Percentiles rank a stretch among this genome's conserved stretches.
phyloP scores from a whole-genome alignment of 1,140 invertebrate species.

The Penaeus indicus region DNA sequence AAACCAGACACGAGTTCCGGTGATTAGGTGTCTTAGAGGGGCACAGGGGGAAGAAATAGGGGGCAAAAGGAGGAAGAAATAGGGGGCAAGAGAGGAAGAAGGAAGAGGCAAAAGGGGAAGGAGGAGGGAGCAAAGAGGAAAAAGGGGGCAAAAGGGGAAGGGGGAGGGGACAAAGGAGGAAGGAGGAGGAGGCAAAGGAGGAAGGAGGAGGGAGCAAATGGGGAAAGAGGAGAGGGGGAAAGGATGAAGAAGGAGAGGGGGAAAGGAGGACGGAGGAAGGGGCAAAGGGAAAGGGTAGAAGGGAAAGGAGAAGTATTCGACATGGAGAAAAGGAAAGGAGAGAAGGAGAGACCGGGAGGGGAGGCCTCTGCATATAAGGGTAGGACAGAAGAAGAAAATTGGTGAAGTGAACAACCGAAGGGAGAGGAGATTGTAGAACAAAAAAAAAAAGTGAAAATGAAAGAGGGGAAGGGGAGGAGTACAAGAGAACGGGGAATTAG shows the following conservation, averaged over 20 bases:
- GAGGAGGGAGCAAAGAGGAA: not conserved
- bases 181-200: no score
- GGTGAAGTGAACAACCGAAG: not conserved
- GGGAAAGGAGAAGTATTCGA: not conserved
- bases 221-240: no score
- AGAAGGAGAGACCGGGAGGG: no score
- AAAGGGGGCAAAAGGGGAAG: not conserved
- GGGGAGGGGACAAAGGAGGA: no score
- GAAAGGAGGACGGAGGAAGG: not conserved
- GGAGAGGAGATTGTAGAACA: not conserved
- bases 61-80: not conserved
- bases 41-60: not conserved
- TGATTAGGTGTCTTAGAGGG: not conserved
- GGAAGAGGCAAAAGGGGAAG: not conserved
- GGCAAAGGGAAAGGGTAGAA: not conserved
- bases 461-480: not conserved
- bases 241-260: not conserved
- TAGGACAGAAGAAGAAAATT: not conserved
- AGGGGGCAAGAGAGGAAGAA: not conserved
- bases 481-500: not conserved
- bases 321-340: not conserved
- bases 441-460: not conserved
- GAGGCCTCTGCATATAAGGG: not conserved
- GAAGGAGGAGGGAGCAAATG: not conserved
- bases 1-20: no score